Percentiles rank a stretch among this genome's conserved stretches.
These are phyloP conservation scores for Danio choprae DNA, from an alignment of 2,797 vertebrate genomes.

Conservation along the genomic window DNA sequence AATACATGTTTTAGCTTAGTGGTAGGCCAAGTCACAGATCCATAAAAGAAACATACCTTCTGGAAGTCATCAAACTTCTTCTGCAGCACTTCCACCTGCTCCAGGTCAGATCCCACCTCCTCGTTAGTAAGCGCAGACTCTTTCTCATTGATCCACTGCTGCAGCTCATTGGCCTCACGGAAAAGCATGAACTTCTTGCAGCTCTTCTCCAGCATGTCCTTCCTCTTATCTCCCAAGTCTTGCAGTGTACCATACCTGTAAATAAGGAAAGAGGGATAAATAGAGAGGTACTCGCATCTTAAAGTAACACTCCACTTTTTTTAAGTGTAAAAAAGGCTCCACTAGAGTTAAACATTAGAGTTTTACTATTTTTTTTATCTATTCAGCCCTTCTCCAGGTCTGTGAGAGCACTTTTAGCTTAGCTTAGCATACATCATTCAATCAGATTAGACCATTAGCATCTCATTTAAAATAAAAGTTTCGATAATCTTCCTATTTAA, in stretches of 20 bases:
- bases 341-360: no score
- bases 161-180: constrained; percentile 95
- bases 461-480: no score
- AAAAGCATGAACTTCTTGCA: constrained; percentile 99
- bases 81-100: constrained; percentile 98
- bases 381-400: no score
- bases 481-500: no score
- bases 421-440: no score
- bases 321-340: no score
- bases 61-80: constrained; percentile 99
- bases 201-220: constrained; percentile 98
- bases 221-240: constrained; percentile 95
- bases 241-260: constrained; percentile 90
- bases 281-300: background rate
- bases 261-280: background rate
- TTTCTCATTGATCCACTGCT: constrained; percentile 99
- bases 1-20: background rate
- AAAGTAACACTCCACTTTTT: no score
- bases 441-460: no score
- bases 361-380: no score
- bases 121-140: constrained; percentile 92
- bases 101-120: constrained; percentile 94
- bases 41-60: constrained; percentile 80
- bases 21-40: background rate
- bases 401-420: no score